Percentiles rank a stretch among this genome's conserved stretches.
phyloP scores from a whole-genome alignment of 2,797 vertebrate species.

The Remorina albescens region DNA sequence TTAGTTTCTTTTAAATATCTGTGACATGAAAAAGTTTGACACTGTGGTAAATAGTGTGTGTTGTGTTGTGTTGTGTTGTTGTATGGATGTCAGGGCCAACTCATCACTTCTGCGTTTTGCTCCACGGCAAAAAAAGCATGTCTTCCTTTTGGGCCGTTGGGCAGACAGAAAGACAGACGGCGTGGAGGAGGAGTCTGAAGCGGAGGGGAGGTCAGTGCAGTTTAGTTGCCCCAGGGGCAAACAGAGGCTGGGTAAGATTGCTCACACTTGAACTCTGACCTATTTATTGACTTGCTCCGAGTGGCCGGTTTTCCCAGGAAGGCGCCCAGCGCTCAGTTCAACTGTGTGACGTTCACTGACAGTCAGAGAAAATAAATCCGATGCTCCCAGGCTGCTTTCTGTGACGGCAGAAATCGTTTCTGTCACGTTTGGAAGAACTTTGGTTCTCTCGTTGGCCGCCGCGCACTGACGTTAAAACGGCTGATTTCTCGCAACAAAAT shows the following conservation, averaged over 20 bases:
- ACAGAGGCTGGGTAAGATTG: conserved; percentile 30
- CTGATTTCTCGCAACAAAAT: too few relatives aligned
- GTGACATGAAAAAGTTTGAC: conserved; percentile 12
- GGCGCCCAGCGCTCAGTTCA: background rate
- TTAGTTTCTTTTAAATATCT: background rate
- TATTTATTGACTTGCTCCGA: conserved; percentile 43
- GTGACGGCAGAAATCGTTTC: too few relatives aligned
- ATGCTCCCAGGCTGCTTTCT: too few relatives aligned
- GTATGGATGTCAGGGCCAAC: conserved; percentile 58
- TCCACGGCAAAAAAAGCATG: too few relatives aligned
- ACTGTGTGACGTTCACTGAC: background rate
- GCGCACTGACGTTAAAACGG: too few relatives aligned
- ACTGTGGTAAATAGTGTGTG: conserved; percentile 21
- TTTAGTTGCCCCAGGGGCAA: conserved; percentile 37
- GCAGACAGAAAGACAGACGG: conserved; percentile 5
- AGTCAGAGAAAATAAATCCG: background rate
- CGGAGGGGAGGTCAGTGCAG: conserved; percentile 42
- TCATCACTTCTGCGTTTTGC: conserved; percentile 63
- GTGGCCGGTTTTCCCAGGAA: conserved; percentile 34
- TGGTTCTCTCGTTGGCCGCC: too few relatives aligned
- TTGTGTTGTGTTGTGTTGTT: too few relatives aligned
- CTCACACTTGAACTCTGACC: conserved; percentile 64
- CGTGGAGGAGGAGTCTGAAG: conserved; percentile 26
- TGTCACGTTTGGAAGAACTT: too few relatives aligned
- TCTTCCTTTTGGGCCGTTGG: conserved; percentile 4